These are phyloP conservation scores for Gastrophysa polygoni DNA, from an alignment of 2,888 invertebrate genomes.

Conservation along the genomic window DNA sequence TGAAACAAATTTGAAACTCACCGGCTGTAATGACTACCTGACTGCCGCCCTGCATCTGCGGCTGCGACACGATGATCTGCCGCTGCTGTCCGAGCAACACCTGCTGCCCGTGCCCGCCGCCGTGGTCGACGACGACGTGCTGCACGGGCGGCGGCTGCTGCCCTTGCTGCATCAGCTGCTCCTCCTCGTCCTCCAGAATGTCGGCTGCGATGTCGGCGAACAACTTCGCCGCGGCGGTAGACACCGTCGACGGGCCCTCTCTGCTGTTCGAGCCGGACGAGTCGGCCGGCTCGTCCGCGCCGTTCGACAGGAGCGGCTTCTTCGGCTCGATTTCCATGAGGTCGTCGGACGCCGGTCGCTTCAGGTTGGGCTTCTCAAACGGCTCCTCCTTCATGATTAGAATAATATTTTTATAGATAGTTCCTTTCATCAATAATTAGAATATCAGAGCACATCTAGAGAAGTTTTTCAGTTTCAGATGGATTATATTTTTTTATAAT, in stretches of 20 bases:
- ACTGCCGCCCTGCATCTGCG: constrained; percentile 44
- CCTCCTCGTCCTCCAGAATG: constrained; percentile 79
- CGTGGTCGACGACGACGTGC: constrained; percentile 50
- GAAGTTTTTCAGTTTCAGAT: too few species aligned
- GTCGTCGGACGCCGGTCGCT: constrained; percentile 27
- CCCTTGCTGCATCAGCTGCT: constrained; percentile 55
- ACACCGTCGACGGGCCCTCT: constrained; percentile 66
- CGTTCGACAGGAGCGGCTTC: constrained; percentile 52
- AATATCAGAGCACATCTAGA: too few species aligned
- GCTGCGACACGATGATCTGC: constrained; percentile 62
- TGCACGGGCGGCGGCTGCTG: constrained; percentile 32
- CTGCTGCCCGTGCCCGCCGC: constrained; percentile 53
- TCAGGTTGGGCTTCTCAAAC: constrained; percentile 10
- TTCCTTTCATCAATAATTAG: constrained; percentile 52
- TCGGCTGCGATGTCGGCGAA: constrained; percentile 87
- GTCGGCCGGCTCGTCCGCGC: constrained; percentile 53
- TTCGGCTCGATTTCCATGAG: constrained; percentile 59
- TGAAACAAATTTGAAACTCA: constrained; percentile 26
- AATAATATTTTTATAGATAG: neutral
- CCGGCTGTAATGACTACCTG: constrained; percentile 47
- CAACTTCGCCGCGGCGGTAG: constrained; percentile 83
- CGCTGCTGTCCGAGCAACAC: constrained; percentile 55
- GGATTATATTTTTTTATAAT: too few species aligned
- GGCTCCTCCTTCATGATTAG: constrained; percentile 5
- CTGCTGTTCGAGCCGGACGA: constrained; percentile 60